Evolutionary conservation across 1,140 invertebrate genomes (phyloP).

Genomic region (Pantala flavescens): DNA sequence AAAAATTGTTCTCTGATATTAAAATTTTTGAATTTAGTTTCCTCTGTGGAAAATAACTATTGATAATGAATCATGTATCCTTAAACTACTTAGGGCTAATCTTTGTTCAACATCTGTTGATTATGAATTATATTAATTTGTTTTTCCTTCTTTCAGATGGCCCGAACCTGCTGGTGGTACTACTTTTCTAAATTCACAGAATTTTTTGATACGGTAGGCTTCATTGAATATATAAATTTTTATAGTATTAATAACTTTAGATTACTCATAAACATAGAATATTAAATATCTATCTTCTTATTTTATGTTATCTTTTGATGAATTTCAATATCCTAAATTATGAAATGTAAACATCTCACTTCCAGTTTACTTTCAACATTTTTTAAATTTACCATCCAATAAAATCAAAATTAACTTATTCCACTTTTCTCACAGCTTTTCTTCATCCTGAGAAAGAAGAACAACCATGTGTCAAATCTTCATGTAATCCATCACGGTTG

Average conservation of each 20-base stretch:
- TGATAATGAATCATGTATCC: too few relatives aligned
- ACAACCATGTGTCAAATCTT: constrained; percentile 80
- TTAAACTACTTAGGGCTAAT: too few relatives aligned
- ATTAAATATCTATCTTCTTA: neutral
- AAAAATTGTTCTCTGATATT: too few relatives aligned
- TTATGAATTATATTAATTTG: too few relatives aligned
- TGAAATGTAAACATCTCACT: too few relatives aligned
- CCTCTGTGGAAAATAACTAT: too few relatives aligned
- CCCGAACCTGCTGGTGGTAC: constrained; percentile 91
- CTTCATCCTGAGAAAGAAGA: constrained; percentile 86
- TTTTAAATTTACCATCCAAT: too few relatives aligned
- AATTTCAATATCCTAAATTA: neutral
- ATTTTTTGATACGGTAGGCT: constrained; percentile 87
- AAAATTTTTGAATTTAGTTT: too few relatives aligned
- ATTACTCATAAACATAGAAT: neutral
- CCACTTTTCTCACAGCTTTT: constrained; percentile 51
- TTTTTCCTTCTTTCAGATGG: constrained; percentile 55
- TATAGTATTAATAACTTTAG: neutral
- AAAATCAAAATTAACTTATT: too few relatives aligned
- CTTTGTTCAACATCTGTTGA: too few relatives aligned
- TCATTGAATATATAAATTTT: too few relatives aligned
- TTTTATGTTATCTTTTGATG: constrained; percentile 10
- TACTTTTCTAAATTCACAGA: constrained; percentile 96
- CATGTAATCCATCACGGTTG: constrained; percentile 93
- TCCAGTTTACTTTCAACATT: too few relatives aligned